Conservation (phyloP, 2,113 vertebrate species). For the Alces alces region DNA sequence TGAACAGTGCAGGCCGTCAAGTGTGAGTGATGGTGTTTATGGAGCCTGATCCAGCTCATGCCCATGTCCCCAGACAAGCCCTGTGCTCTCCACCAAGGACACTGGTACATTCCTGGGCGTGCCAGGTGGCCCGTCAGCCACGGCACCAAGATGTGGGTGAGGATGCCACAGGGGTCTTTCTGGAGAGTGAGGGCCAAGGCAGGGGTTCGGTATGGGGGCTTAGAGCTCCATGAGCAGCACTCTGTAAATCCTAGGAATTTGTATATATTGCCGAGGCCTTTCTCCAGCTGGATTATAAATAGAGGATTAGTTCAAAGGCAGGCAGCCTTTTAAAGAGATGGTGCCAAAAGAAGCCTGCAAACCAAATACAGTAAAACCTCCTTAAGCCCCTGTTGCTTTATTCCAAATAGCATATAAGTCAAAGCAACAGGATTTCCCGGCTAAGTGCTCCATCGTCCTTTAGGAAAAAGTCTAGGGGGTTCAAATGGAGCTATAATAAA, state of each 20-base stretch:
- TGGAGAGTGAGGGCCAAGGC: slow-evolving; percentile 9
- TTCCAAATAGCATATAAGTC: slow-evolving; percentile 61
- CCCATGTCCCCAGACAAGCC: slow-evolving; percentile 59
- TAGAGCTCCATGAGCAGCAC: neutral
- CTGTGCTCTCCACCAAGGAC: slow-evolving; percentile 62
- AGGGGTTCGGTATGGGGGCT: neutral
- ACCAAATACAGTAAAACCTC: slow-evolving; percentile 75
- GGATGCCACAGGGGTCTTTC: slow-evolving; percentile 59
- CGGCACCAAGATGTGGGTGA: slow-evolving; percentile 49
- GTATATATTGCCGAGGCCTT: slow-evolving; percentile 46
- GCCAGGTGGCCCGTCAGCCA: slow-evolving; percentile 55
- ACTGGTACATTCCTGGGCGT: slow-evolving; percentile 57
- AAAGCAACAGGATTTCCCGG: slow-evolving; percentile 29
- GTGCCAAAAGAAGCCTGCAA: slow-evolving; percentile 67
- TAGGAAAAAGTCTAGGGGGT: neutral
- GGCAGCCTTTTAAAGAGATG: slow-evolving; percentile 65
- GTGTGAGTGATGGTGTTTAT: slow-evolving; percentile 77
- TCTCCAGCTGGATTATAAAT: slow-evolving; percentile 70
- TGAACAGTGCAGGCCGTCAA: slow-evolving; percentile 37
- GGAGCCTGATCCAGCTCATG: slow-evolving; percentile 70
- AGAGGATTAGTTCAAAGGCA: slow-evolving; percentile 70
- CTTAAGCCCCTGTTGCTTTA: slow-evolving; percentile 46
- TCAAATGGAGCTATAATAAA: neutral
- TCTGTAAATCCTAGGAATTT: slow-evolving; percentile 57
- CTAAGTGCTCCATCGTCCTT: neutral